A percentile compares a stretch with the other conserved stretches of the same genome.
Evolutionary conservation across 2,113 vertebrate species (phyloP).

Genomic region (Forbesichthys papilliferus): DNA sequence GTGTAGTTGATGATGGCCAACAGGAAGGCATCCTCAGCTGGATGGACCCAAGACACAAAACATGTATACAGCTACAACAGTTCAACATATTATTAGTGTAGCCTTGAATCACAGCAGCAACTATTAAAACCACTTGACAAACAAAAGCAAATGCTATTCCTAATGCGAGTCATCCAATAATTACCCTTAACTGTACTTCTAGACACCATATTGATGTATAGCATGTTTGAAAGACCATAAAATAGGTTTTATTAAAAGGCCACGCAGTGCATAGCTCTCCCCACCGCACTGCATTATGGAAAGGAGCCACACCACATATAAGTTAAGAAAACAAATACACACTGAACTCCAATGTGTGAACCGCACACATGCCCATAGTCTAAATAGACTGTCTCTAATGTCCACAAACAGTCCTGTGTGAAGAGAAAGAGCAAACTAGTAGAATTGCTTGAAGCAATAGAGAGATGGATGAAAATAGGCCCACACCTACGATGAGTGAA

Average conservation of each 20-base stretch:
- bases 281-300: conserved; percentile 43
- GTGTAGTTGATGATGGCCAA: conserved; percentile 98
- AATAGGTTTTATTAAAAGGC: neutral
- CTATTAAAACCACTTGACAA: no score
- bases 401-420: conserved; percentile 46
- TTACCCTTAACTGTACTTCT: no score
- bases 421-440: conserved; percentile 14
- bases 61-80: neutral
- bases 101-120: no score
- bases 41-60: conserved; percentile 1
- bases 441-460: conserved; percentile 5
- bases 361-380: neutral
- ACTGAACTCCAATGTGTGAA: neutral
- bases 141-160: no score
- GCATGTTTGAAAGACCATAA: neutral
- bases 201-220: no score
- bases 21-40: conserved; percentile 96
- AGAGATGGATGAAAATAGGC: neutral
- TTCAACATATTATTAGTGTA: neutral
- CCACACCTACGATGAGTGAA: neutral
- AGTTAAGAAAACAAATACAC: conserved; percentile 49
- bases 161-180: no score
- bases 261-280: conserved; percentile 7
- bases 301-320: conserved; percentile 13
- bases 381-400: conserved; percentile 18